These are phyloP conservation scores for Galeruca laticollis DNA, from an alignment of 2,888 invertebrate species.

Conservation along the genomic window DNA sequence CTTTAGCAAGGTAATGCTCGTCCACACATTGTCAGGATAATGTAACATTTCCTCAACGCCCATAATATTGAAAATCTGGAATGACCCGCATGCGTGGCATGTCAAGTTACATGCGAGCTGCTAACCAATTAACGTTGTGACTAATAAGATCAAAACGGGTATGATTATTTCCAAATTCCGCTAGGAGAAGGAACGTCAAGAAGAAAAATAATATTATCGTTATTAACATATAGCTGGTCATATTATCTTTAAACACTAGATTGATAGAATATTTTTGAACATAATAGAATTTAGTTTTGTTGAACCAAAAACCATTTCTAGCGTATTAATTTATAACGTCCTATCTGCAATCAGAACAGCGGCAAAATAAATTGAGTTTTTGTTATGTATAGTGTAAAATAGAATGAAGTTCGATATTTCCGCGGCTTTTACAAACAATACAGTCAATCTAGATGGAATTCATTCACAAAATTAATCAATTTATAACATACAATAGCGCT, in stretches of 20 bases:
- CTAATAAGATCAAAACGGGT: too few species aligned
- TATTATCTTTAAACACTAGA: not conserved
- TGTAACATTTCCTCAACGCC: too few species aligned
- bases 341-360: constrained; percentile 18
- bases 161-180: too few species aligned
- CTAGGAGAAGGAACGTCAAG: too few species aligned
- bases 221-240: too few species aligned
- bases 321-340: constrained; percentile 11
- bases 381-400: constrained; percentile 6
- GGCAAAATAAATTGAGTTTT: constrained; percentile 8
- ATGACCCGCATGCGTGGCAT: too few species aligned
- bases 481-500: not conserved
- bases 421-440: constrained; percentile 2
- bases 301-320: not conserved
- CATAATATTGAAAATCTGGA: too few species aligned
- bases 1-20: too few species aligned
- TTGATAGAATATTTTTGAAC: not conserved
- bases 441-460: not conserved
- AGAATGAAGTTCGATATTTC: not conserved
- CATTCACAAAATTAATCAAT: not conserved
- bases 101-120: too few species aligned
- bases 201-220: too few species aligned
- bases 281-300: constrained; percentile 3
- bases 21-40: too few species aligned
- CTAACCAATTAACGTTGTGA: too few species aligned